A percentile compares a stretch with the other conserved stretches of the same genome.
phyloP scores from a whole-genome alignment of 1,140 invertebrate genomes.

The Dreissena rostriformis region DNA sequence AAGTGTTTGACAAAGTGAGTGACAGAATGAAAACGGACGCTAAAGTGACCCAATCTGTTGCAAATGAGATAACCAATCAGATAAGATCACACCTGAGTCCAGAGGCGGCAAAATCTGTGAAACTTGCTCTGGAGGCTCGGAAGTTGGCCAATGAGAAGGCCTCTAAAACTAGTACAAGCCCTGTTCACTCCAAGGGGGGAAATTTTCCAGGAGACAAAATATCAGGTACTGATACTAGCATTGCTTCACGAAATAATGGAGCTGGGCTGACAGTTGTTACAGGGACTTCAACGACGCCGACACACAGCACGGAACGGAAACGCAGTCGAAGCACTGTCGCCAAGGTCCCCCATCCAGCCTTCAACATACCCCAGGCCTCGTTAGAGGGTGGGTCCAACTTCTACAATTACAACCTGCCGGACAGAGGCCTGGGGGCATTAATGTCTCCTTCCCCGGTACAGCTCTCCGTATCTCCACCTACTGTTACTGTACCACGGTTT shows the following conservation, averaged over 20 bases:
- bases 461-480: slow-evolving; percentile 37
- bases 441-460: slow-evolving; percentile 9
- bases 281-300: not conserved
- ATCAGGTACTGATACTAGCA: not conserved
- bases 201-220: not conserved
- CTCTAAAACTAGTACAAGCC: not conserved
- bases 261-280: not conserved
- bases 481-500: slow-evolving; percentile 52
- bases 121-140: not conserved
- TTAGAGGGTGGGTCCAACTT: slow-evolving; percentile 59
- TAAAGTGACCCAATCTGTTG: slow-evolving; percentile 32
- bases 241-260: not conserved
- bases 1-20: slow-evolving; percentile 48
- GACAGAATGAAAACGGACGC: not conserved
- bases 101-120: not conserved
- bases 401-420: slow-evolving; percentile 77
- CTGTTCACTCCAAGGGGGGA: not conserved
- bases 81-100: too few species aligned
- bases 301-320: slow-evolving; percentile 23
- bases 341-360: slow-evolving; percentile 50
- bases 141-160: not conserved
- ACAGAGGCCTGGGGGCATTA: slow-evolving; percentile 70
- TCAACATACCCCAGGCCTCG: slow-evolving; percentile 48
- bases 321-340: not conserved
- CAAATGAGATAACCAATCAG: slow-evolving; percentile 17